A percentile compares a stretch with the other conserved stretches of the same genome.
phyloP scores from a whole-genome alignment of 2,888 invertebrate genomes.

The Steinernema hermaphroditum region DNA sequence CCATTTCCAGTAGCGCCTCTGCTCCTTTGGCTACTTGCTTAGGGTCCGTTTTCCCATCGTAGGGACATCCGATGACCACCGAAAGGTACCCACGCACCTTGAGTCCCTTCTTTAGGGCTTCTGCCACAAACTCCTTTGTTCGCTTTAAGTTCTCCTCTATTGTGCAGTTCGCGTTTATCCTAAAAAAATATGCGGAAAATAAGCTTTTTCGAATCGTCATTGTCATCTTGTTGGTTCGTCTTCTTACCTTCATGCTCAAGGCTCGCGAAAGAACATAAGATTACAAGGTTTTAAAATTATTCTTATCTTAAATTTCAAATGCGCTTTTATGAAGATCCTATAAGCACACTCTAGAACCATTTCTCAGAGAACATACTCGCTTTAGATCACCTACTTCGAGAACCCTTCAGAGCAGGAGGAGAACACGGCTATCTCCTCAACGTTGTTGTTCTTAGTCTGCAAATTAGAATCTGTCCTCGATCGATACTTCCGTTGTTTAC shows the following conservation, averaged over 20 bases:
- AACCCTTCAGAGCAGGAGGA: conserved; percentile 92
- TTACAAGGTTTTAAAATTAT: too few species aligned
- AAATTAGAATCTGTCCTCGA: conserved; percentile 32
- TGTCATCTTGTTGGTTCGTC: too few species aligned
- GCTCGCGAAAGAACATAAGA: too few species aligned
- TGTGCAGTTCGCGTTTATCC: conserved; percentile 89
- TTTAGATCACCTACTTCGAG: conserved; percentile 71
- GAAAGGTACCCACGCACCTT: conserved; percentile 90
- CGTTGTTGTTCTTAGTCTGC: conserved; percentile 74
- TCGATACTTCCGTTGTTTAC: conserved; percentile 38
- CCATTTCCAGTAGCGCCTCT: conserved; percentile 57
- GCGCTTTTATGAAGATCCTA: too few species aligned
- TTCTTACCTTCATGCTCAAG: too few species aligned
- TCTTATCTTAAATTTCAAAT: too few species aligned
- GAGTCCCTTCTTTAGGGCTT: conserved; percentile 76
- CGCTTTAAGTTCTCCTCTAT: conserved; percentile 81
- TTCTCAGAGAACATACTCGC: conserved; percentile 1
- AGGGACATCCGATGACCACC: conserved; percentile 93
- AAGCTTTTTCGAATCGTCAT: too few species aligned
- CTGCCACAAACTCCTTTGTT: conserved; percentile 76
- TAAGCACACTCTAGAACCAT: too few species aligned
- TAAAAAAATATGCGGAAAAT: conserved; percentile 56
- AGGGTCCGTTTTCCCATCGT: conserved; percentile 80
- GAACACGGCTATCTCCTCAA: conserved; percentile 90
- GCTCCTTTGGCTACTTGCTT: conserved; percentile 73